Evolutionary conservation across 2,113 vertebrate genomes (phyloP).

Genomic region (Cyprinodon tularosa): DNA sequence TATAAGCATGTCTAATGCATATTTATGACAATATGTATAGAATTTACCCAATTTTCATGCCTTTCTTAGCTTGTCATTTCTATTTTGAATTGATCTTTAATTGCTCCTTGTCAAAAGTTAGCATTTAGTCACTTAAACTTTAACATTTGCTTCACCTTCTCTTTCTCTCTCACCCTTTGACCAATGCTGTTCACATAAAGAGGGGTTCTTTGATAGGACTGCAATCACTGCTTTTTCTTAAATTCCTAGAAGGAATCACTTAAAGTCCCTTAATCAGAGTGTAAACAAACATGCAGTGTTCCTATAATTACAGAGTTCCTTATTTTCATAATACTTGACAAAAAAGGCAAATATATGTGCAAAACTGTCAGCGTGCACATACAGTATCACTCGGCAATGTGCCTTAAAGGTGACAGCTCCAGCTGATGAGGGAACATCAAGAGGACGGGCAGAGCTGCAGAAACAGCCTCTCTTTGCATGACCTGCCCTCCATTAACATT

Average conservation of each 20-base stretch:
- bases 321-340: constrained; percentile 18
- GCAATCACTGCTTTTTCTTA: background rate
- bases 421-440: constrained; percentile 39
- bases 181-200: background rate
- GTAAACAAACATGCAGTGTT: constrained; percentile 15
- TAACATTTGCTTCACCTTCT: background rate
- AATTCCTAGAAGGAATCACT: background rate
- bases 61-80: background rate
- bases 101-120: too few relatives aligned
- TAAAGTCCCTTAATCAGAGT: constrained; percentile 7
- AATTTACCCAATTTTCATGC: background rate
- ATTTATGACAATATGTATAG: too few relatives aligned
- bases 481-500: constrained; percentile 72
- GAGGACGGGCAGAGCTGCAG: constrained; percentile 31
- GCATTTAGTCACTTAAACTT: too few relatives aligned
- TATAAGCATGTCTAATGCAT: too few relatives aligned
- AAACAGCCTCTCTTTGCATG: constrained; percentile 30
- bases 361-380: constrained; percentile 24
- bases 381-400: constrained; percentile 8
- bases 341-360: constrained; percentile 22
- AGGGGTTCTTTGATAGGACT: background rate
- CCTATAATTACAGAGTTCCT: constrained; percentile 3
- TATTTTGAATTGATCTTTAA: too few relatives aligned
- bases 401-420: constrained; percentile 40
- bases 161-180: too few relatives aligned